A percentile compares a stretch with the other conserved stretches of the same genome.
Evolutionary conservation across 2,888 invertebrate genomes (phyloP).

Genomic region (Gnatocerus cornutus): DNA sequence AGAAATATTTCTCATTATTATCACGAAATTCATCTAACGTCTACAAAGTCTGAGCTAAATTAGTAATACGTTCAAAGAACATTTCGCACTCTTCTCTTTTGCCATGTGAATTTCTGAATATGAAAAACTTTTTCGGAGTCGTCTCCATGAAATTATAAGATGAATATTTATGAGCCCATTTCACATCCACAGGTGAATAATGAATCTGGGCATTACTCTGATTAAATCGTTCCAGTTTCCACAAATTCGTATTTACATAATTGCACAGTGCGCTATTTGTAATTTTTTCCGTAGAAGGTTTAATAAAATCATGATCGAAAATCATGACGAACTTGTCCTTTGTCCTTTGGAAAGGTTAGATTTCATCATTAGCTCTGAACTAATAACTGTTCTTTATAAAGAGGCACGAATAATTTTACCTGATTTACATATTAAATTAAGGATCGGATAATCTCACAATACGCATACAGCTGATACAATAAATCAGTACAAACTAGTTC

Average conservation of each 20-base stretch:
- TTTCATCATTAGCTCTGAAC: conserved; percentile 19
- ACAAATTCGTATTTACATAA: conserved; percentile 12
- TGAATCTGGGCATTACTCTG: conserved; percentile 30
- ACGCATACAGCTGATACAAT: conserved; percentile 27
- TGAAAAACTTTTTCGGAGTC: conserved; percentile 30
- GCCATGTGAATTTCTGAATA: conserved; percentile 29
- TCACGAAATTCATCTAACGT: conserved; percentile 48
- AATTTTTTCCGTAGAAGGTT: not conserved
- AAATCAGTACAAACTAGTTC: conserved; percentile 37
- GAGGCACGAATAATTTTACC: conserved; percentile 12
- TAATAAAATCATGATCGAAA: conserved; percentile 2
- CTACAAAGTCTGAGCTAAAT: conserved; percentile 48
- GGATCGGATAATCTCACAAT: conserved; percentile 27
- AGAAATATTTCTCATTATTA: conserved; percentile 54
- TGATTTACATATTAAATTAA: conserved; percentile 42
- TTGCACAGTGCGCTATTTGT: conserved; percentile 1
- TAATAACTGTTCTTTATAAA: conserved; percentile 20
- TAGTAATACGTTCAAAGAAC: conserved; percentile 44
- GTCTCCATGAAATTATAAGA: conserved; percentile 28
- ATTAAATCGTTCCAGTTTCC: conserved; percentile 23
- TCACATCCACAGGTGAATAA: conserved; percentile 39
- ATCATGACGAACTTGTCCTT: conserved; percentile 31
- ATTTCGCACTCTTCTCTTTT: conserved; percentile 40
- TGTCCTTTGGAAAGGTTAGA: conserved; percentile 28
- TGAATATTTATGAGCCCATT: conserved; percentile 42